A percentile compares a stretch with the other conserved stretches of the same genome.
These are phyloP conservation scores for cattle (Bos taurus) DNA, from an alignment of 2,113 vertebrate species.

Conservation along the genomic window DNA sequence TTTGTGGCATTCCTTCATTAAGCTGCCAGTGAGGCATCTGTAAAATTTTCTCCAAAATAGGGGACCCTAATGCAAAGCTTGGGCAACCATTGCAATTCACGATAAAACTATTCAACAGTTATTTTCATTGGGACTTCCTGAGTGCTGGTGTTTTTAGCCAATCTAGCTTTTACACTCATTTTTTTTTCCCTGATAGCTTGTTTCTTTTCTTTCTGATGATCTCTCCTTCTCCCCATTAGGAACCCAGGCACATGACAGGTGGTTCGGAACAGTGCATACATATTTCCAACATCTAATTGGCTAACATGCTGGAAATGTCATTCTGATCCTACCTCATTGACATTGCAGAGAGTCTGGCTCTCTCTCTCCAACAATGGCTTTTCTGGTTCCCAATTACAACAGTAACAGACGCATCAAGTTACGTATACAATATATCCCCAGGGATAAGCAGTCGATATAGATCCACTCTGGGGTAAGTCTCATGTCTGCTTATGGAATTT, in stretches of 20 bases:
- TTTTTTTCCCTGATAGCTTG: neutral
- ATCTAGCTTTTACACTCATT: neutral
- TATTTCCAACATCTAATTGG: slow-evolving; percentile 52
- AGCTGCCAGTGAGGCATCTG: neutral
- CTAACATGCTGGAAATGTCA: slow-evolving; percentile 44
- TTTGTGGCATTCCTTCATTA: slow-evolving; percentile 62
- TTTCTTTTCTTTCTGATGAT: neutral
- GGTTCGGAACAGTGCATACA: neutral
- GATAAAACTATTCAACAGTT: neutral
- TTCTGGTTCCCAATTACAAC: slow-evolving; percentile 44
- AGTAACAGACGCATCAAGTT: slow-evolving; percentile 33
- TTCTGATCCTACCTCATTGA: slow-evolving; percentile 46
- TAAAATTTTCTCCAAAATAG: slow-evolving; percentile 51
- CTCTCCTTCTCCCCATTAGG: neutral
- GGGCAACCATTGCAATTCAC: neutral
- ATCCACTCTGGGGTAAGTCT: slow-evolving; percentile 23
- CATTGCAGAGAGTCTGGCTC: neutral
- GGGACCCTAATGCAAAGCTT: neutral
- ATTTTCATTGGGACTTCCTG: neutral
- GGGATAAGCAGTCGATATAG: slow-evolving; percentile 21
- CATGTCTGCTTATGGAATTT: slow-evolving; percentile 1
- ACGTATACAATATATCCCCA: neutral
- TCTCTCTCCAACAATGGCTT: neutral
- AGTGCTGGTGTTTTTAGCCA: neutral
- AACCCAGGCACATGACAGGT: slow-evolving; percentile 36